Percentiles rank a stretch among this genome's conserved stretches.
phyloP scores from a whole-genome alignment of 2,113 vertebrate species.

The Pongo abelii region DNA sequence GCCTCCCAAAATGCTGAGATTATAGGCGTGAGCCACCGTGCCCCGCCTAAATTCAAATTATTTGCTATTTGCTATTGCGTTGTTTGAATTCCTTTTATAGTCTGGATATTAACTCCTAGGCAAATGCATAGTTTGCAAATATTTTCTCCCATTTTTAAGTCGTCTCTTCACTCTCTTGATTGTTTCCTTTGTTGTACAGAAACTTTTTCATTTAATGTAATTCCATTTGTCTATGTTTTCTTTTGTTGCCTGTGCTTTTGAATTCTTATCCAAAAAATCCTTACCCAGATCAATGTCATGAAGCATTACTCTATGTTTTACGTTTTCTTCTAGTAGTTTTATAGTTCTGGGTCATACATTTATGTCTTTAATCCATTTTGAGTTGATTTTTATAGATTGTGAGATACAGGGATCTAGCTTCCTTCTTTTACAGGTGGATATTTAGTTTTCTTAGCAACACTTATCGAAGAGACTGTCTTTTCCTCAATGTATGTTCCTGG shows the following conservation, averaged over 20 bases:
- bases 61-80: neutral
- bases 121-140: neutral
- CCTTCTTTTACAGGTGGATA: neutral
- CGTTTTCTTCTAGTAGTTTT: neutral
- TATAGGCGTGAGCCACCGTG: too few species aligned
- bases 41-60: neutral
- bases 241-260: neutral
- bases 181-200: neutral
- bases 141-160: neutral
- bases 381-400: neutral
- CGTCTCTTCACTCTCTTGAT: neutral
- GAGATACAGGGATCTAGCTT: neutral
- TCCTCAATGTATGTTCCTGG: neutral
- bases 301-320: neutral
- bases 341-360: neutral
- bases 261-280: neutral
- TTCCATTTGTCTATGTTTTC: neutral
- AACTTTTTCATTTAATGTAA: neutral
- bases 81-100: neutral
- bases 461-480: neutral
- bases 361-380: neutral
- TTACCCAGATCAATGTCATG: neutral
- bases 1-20: too few species aligned
- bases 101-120: neutral
- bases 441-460: neutral